These are phyloP conservation scores for Alfaro cultratus DNA, from an alignment of 2,797 vertebrate genomes.

Conservation along the genomic window DNA sequence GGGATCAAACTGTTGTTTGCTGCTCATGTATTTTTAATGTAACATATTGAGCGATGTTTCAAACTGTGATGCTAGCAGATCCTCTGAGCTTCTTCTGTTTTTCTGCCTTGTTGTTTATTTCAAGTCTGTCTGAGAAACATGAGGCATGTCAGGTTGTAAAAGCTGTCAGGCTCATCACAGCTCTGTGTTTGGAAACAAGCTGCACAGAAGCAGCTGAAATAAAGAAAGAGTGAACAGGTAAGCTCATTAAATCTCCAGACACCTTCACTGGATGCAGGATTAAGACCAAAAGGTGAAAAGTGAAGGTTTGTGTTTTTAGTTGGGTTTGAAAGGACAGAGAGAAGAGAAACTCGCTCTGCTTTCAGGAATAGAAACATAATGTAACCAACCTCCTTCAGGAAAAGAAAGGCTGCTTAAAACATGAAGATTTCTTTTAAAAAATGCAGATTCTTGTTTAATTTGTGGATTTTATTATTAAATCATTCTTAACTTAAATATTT, in stretches of 20 bases:
- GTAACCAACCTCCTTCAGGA: slow-evolving; percentile 5
- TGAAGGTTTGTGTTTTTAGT: not conserved
- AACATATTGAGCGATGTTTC: not conserved
- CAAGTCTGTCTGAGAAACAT: slow-evolving; percentile 30
- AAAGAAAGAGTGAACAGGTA: slow-evolving; percentile 67
- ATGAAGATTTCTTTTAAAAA: slow-evolving; percentile 32
- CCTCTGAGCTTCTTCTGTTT: not conserved
- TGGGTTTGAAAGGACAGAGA: slow-evolving; percentile 4
- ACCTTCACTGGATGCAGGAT: slow-evolving; percentile 54
- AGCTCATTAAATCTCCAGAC: slow-evolving; percentile 68
- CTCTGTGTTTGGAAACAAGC: slow-evolving; percentile 55
- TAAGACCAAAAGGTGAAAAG: slow-evolving; percentile 36
- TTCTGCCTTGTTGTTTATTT: not conserved
- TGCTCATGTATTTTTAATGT: not conserved
- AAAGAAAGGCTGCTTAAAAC: slow-evolving; percentile 50
- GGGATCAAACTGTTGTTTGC: not conserved
- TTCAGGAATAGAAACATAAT: not conserved
- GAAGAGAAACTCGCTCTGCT: slow-evolving; percentile 12
- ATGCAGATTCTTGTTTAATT: slow-evolving; percentile 23
- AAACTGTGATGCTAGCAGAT: not conserved
- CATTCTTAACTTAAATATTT: slow-evolving; percentile 21
- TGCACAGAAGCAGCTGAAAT: slow-evolving; percentile 53
- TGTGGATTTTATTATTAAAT: slow-evolving; percentile 3
- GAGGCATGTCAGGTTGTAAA: slow-evolving; percentile 30
- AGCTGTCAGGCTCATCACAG: slow-evolving; percentile 59